These are phyloP conservation scores for Ginglymostoma cirratum DNA, from an alignment of 2,113 vertebrate genomes.

Conservation along the genomic window DNA sequence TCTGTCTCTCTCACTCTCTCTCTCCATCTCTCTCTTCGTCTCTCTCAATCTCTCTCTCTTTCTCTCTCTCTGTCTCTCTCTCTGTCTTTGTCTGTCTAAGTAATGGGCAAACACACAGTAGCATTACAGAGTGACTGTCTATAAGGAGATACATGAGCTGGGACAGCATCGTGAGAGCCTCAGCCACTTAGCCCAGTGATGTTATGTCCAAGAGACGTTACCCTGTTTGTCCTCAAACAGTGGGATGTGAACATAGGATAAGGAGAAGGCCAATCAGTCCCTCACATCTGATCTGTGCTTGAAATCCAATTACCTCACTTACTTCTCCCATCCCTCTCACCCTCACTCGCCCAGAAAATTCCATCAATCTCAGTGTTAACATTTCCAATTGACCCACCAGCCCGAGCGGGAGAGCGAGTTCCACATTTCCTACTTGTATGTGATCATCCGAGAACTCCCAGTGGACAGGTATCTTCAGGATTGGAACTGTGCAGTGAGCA, in stretches of 20 bases:
- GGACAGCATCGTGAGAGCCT: neutral
- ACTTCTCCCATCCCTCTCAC: neutral
- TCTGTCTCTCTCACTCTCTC: neutral
- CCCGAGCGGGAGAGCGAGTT: neutral
- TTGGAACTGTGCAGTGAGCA: neutral
- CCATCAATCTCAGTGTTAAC: neutral
- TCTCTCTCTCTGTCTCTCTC: slow-evolving; percentile 2
- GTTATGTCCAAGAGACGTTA: neutral
- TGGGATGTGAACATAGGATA: neutral
- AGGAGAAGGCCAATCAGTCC: neutral
- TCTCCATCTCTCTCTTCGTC: neutral
- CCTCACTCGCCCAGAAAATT: neutral
- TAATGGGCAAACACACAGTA: neutral
- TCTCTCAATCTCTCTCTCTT: neutral
- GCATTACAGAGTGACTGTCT: neutral
- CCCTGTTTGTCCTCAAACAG: neutral
- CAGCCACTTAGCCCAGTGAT: neutral
- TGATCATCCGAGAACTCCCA: too few species aligned
- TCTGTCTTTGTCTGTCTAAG: neutral
- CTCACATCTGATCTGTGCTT: neutral
- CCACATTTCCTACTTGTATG: neutral
- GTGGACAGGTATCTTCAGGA: neutral
- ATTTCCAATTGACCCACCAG: neutral
- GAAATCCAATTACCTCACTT: neutral
- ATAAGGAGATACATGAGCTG: neutral